phyloP scores from a whole-genome alignment of 2,797 vertebrate species.

The Micropoecilia bifurca region DNA sequence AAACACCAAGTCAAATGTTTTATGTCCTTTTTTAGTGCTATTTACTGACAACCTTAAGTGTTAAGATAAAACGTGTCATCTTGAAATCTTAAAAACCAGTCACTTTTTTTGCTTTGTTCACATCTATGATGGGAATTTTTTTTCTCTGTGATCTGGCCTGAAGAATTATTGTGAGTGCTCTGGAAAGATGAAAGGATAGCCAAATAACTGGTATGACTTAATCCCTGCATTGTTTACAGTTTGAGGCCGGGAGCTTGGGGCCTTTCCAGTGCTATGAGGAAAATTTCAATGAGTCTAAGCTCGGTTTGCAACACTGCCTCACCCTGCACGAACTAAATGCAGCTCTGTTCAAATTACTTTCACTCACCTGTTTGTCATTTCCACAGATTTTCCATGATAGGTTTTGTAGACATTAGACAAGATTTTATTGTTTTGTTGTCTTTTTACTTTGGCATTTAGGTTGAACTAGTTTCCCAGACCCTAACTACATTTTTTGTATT shows the following conservation, averaged over 20 bases:
- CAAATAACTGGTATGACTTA: conserved; percentile 66
- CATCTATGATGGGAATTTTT: conserved; percentile 56
- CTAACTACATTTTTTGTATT: background rate
- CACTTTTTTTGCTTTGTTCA: conserved; percentile 28
- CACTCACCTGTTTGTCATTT: conserved; percentile 40
- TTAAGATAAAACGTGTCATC: conserved; percentile 10
- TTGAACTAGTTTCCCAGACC: background rate
- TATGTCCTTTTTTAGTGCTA: conserved; percentile 5
- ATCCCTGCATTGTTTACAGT: conserved; percentile 60
- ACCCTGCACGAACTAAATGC: conserved; percentile 26
- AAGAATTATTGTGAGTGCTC: conserved; percentile 50
- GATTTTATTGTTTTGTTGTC: conserved; percentile 17
- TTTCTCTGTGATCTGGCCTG: conserved; percentile 29
- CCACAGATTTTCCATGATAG: conserved; percentile 19
- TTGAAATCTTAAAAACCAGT: conserved; percentile 8
- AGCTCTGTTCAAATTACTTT: conserved; percentile 35
- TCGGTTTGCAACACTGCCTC: conserved; percentile 51
- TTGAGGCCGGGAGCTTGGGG: conserved; percentile 47
- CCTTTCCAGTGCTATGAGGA: conserved; percentile 48
- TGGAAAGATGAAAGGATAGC: conserved; percentile 67
- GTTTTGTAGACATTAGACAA: conserved; percentile 16
- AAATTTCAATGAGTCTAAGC: conserved; percentile 46
- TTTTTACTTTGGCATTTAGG: conserved; percentile 7
- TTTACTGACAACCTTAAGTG: background rate
- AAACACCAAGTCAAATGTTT: conserved; percentile 9